Evolutionary conservation across 2,113 vertebrate genomes (phyloP).

Genomic region (Periophthalmus modestus): DNA sequence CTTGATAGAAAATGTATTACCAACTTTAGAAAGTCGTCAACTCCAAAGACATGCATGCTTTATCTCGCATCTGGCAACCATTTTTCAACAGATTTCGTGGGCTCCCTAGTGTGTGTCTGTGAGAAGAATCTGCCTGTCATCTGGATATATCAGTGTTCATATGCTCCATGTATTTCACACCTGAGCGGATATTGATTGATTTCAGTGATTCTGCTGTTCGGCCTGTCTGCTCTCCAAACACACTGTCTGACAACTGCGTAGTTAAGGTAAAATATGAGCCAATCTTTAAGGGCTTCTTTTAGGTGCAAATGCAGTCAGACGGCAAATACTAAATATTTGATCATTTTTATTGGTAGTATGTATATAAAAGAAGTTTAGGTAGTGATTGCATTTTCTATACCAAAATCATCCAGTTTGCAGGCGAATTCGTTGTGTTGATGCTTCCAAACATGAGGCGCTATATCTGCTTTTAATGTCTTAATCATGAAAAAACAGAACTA

Average conservation of each 20-base stretch:
- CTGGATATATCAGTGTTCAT: conserved; percentile 12
- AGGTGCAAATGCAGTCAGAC: background rate
- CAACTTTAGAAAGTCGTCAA: conserved; percentile 1
- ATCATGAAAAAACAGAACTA: no score
- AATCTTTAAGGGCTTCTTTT: background rate
- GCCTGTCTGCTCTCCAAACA: conserved; percentile 9
- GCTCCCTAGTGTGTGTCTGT: background rate
- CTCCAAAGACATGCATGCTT: conserved; percentile 3
- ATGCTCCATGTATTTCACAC: conserved; percentile 8
- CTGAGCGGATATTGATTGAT: conserved; percentile 11
- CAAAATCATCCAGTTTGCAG: no score
- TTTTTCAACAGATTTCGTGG: conserved; percentile 3
- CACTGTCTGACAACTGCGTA: conserved; percentile 7
- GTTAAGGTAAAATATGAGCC: conserved; percentile 1
- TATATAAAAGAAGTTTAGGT: no score
- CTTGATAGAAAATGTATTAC: background rate
- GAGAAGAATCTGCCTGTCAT: conserved; percentile 10
- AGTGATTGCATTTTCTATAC: no score
- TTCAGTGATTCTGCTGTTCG: conserved; percentile 12
- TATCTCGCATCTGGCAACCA: conserved; percentile 6
- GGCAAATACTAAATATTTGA: background rate
- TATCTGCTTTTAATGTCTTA: background rate
- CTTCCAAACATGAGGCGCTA: background rate
- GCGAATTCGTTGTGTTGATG: background rate
- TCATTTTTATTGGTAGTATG: background rate